Evolutionary conservation across 2,888 invertebrate genomes (phyloP).

Genomic region (Eulithis testata): DNA sequence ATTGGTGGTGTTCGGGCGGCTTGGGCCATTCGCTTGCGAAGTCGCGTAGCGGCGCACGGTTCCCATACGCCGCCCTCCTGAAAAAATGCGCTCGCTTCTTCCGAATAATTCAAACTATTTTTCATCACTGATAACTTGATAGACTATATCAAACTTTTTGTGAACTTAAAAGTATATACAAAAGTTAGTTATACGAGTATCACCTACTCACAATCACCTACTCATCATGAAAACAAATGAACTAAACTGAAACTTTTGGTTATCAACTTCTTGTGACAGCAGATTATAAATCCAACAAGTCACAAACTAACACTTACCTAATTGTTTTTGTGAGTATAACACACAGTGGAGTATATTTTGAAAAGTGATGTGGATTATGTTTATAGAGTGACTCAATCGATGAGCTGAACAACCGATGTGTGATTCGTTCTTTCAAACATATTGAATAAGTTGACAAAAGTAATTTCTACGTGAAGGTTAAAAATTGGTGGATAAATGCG

Average conservation of each 20-base stretch:
- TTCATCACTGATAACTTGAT: background rate
- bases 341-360: background rate
- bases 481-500: constrained; percentile 72
- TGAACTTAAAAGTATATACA: background rate
- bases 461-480: constrained; percentile 73
- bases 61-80: constrained; percentile 50
- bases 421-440: constrained; percentile 56
- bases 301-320: background rate
- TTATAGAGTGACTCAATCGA: background rate
- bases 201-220: no score
- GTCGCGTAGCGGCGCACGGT: constrained; percentile 64
- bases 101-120: constrained; percentile 30
- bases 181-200: background rate
- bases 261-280: background rate
- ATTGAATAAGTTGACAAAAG: constrained; percentile 60
- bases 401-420: constrained; percentile 24
- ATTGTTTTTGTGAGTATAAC: background rate
- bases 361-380: constrained; percentile 12
- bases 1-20: constrained; percentile 48
- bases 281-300: background rate
- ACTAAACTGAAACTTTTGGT: constrained; percentile 28
- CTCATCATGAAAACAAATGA: no score
- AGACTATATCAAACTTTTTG: background rate
- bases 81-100: constrained; percentile 62
- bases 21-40: constrained; percentile 65